Conservation (phyloP, 2,888 invertebrate species). For the Pachymerium ferrugineum region DNA sequence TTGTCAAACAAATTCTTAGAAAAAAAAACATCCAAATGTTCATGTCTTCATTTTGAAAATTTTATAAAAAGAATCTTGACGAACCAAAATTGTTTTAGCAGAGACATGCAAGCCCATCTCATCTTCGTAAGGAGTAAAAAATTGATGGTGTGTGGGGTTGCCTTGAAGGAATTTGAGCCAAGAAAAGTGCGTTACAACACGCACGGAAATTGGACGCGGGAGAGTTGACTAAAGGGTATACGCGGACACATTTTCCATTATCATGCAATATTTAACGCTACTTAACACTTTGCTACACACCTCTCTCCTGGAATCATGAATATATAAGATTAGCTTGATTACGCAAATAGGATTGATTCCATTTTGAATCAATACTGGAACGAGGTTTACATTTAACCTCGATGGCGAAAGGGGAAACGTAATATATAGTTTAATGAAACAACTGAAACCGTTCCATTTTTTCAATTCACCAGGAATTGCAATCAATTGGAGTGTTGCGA, state of each 20-base stretch:
- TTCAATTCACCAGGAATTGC: neutral
- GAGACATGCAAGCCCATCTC: slow-evolving; percentile 3
- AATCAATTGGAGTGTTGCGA: slow-evolving; percentile 9
- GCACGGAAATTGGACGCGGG: slow-evolving; percentile 1
- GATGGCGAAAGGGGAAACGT: too few relatives aligned
- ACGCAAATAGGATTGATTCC: neutral
- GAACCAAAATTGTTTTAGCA: neutral
- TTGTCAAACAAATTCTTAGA: too few relatives aligned
- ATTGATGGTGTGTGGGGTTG: neutral
- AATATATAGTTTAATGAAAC: neutral
- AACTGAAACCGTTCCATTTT: neutral
- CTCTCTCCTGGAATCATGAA: neutral
- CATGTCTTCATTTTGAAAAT: too few relatives aligned
- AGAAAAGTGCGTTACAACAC: neutral
- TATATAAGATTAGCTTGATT: neutral
- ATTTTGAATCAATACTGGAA: too few relatives aligned
- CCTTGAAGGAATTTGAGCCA: neutral
- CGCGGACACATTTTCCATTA: neutral
- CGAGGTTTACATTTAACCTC: neutral
- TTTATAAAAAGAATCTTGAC: neutral
- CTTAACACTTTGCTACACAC: neutral
- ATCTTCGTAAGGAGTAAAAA: slow-evolving; percentile 5
- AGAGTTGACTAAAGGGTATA: neutral
- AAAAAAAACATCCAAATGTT: too few relatives aligned
- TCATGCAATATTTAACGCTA: slow-evolving; percentile 1